Percentiles rank a stretch among this genome's conserved stretches.
Conservation (phyloP, 23 tunicate genomes). For the Corella eumyota region DNA sequence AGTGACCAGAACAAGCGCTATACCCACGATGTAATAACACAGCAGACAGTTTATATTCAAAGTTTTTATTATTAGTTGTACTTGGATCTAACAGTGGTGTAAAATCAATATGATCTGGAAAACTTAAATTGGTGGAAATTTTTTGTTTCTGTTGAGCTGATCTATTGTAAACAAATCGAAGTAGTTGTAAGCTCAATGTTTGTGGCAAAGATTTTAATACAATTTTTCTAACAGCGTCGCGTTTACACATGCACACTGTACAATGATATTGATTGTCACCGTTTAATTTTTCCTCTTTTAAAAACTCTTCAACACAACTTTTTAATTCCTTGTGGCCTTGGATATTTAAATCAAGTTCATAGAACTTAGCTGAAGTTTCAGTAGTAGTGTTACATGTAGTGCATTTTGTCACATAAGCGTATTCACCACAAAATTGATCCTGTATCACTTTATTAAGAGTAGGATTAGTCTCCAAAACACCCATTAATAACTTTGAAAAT, state of each 20-base stretch:
- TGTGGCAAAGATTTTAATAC: constrained; percentile 44
- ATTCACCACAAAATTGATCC: constrained; percentile 69
- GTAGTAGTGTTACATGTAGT: constrained; percentile 30
- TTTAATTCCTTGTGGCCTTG: constrained; percentile 72
- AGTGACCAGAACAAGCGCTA: constrained; percentile 84
- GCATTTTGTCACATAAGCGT: constrained; percentile 55
- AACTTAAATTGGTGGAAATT: constrained; percentile 31
- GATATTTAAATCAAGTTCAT: constrained; percentile 74
- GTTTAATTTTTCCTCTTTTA: constrained; percentile 50
- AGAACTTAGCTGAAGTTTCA: constrained; percentile 45
- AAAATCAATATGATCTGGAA: constrained; percentile 77
- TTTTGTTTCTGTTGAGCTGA: constrained; percentile 33
- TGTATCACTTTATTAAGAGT: constrained; percentile 31
- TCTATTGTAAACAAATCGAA: constrained; percentile 80
- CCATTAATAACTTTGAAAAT: constrained; percentile 63
- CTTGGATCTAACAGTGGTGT: constrained; percentile 23
- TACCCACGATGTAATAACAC: constrained; percentile 80
- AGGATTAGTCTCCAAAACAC: constrained; percentile 51
- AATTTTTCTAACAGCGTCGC: constrained; percentile 67
- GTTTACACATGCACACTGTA: constrained; percentile 35
- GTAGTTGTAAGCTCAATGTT: constrained; percentile 54
- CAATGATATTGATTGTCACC: constrained; percentile 82
- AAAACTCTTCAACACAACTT: constrained; percentile 44
- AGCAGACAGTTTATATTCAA: constrained; percentile 53
- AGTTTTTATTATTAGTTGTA: neutral